Evolutionary conservation across 2,113 vertebrate species (phyloP).

Genomic region (Nanorana parkeri): DNA sequence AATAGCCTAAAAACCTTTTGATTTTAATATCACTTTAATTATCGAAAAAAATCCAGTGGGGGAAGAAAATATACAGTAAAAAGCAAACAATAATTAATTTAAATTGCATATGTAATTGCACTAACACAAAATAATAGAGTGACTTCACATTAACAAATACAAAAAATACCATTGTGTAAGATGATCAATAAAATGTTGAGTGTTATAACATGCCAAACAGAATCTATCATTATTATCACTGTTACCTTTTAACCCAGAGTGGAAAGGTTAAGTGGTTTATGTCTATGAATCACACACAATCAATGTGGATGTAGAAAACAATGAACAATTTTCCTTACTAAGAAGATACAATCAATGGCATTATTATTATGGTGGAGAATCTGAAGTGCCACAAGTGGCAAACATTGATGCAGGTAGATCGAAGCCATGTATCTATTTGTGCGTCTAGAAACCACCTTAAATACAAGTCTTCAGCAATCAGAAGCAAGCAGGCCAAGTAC

Average conservation of each 20-base stretch:
- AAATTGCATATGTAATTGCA: not conserved
- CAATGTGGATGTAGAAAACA: not conserved
- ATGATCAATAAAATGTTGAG: too few relatives aligned
- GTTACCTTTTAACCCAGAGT: not conserved
- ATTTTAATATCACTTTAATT: too few relatives aligned
- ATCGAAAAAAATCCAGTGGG: too few relatives aligned
- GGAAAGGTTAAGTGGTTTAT: not conserved
- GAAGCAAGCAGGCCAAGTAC: not conserved
- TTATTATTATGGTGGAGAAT: not conserved
- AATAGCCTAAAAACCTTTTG: too few relatives aligned
- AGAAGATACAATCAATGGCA: conserved; percentile 25
- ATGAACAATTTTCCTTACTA: not conserved
- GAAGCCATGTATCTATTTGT: not conserved
- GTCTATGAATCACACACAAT: not conserved
- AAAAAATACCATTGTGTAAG: not conserved
- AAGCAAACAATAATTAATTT: too few relatives aligned
- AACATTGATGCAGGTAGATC: conserved; percentile 9
- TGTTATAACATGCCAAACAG: too few relatives aligned
- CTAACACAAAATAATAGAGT: not conserved
- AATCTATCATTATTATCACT: not conserved
- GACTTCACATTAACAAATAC: not conserved
- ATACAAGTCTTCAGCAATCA: not conserved
- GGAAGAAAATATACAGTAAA: too few relatives aligned
- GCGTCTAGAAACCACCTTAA: not conserved
- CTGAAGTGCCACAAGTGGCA: not conserved